These are phyloP conservation scores for Antechinus stuartii DNA, from an alignment of 2,113 vertebrate genomes.

Conservation along the genomic window DNA sequence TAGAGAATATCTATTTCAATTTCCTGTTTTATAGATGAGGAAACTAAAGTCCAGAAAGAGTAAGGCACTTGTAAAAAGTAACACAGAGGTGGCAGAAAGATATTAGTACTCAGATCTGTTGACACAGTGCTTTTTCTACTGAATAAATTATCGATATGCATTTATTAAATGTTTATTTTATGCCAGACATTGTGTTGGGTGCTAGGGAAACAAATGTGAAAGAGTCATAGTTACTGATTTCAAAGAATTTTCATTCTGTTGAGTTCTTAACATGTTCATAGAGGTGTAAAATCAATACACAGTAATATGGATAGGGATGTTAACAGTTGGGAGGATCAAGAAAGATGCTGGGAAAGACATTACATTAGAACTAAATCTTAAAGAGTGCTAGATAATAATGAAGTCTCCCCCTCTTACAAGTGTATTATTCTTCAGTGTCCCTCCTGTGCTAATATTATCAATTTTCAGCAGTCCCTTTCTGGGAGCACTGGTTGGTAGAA, in stretches of 20 bases:
- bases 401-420: not conserved
- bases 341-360: not conserved
- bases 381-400: not conserved
- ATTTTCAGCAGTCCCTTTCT: not conserved
- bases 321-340: not conserved
- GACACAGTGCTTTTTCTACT: not conserved
- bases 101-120: not conserved
- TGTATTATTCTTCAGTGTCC: not conserved
- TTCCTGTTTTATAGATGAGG: conserved; percentile 25
- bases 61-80: conserved; percentile 10
- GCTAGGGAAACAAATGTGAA: conserved; percentile 10
- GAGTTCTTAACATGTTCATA: not conserved
- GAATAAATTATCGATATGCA: not conserved
- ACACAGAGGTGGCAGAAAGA: not conserved
- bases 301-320: not conserved
- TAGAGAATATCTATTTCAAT: conserved; percentile 9
- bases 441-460: not conserved
- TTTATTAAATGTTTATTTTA: conserved; percentile 4
- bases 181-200: conserved; percentile 10
- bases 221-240: conserved; percentile 19
- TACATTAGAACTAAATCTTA: not conserved
- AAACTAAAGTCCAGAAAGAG: conserved; percentile 24
- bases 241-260: conserved; percentile 15
- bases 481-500: not conserved
- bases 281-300: not conserved